These are phyloP conservation scores for Silurus glanis DNA, from an alignment of 2,113 vertebrate species.

Conservation along the genomic window DNA sequence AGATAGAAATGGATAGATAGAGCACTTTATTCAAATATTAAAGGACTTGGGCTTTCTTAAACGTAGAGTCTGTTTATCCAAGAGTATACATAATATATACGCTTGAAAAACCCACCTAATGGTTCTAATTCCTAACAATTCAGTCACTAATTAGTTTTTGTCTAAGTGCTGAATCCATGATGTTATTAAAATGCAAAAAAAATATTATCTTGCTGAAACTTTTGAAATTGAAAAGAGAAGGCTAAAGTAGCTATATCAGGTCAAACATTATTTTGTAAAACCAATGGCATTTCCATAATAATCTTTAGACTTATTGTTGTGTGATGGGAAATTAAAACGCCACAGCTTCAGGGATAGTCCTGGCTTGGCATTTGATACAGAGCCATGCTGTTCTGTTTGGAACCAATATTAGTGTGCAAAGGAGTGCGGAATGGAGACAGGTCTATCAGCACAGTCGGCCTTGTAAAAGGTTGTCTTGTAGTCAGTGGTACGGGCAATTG, in stretches of 20 bases:
- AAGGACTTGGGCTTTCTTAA: too few species aligned
- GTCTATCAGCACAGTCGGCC: neutral
- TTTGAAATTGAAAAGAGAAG: neutral
- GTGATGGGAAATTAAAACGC: too few species aligned
- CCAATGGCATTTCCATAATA: neutral
- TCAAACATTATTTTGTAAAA: neutral
- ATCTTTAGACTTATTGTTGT: neutral
- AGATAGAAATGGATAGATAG: too few species aligned
- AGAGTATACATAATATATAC: neutral
- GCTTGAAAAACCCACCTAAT: neutral
- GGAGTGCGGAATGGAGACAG: neutral
- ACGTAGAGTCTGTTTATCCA: too few species aligned
- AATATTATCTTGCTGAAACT: neutral
- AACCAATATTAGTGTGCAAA: neutral
- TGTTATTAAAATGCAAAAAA: neutral
- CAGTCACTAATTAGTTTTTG: neutral
- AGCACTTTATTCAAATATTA: too few species aligned
- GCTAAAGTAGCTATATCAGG: neutral
- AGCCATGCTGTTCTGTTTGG: too few species aligned
- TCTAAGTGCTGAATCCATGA: neutral
- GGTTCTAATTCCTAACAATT: neutral
- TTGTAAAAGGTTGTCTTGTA: neutral
- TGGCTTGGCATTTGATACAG: neutral
- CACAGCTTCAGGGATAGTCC: too few species aligned
- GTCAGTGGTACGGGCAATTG: neutral